phyloP scores from a whole-genome alignment of 2,113 vertebrate genomes.

The Apus apus region DNA sequence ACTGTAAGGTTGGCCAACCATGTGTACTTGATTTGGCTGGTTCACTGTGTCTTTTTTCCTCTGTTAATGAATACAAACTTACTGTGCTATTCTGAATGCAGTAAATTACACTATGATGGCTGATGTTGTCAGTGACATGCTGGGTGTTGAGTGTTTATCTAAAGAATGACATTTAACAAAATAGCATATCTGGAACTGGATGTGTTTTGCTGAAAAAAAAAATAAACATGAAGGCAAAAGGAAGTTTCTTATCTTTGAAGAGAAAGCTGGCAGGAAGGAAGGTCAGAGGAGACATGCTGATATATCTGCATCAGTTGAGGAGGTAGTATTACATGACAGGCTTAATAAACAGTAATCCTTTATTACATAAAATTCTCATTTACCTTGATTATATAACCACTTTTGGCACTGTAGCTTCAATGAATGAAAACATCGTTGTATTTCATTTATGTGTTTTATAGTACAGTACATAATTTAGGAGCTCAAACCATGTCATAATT shows the following conservation, averaged over 20 bases:
- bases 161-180: conserved; percentile 27
- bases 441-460: background rate
- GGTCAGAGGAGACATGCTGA: background rate
- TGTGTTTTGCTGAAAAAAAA: conserved; percentile 15
- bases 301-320: background rate
- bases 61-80: conserved; percentile 45
- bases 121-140: conserved; percentile 19
- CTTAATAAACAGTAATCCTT: background rate
- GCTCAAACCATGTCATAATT: background rate
- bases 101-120: conserved; percentile 8
- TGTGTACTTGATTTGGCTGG: conserved; percentile 29
- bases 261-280: background rate
- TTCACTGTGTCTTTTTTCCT: background rate
- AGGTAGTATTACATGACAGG: background rate
- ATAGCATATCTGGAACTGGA: background rate
- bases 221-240: background rate
- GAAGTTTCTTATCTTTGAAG: conserved; percentile 7
- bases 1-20: background rate
- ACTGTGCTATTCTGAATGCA: background rate
- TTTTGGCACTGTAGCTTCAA: background rate
- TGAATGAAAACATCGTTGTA: background rate
- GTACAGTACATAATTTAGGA: background rate
- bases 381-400: background rate
- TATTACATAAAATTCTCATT: background rate
- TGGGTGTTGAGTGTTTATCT: background rate